These are phyloP conservation scores for Conops quadrifasciatus DNA, from an alignment of 2,888 invertebrate species.

Conservation along the genomic window DNA sequence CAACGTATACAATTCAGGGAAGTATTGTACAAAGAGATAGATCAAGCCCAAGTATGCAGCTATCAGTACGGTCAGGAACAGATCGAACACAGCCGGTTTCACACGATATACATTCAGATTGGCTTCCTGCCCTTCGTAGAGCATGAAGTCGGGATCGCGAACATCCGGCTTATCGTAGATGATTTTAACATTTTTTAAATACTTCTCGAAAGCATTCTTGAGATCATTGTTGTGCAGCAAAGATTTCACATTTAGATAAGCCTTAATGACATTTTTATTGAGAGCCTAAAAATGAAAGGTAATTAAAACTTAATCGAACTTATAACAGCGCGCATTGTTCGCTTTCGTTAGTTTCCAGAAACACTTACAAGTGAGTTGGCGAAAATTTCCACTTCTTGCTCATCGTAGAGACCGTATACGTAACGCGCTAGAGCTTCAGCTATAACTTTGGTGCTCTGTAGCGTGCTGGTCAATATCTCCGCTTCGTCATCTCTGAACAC, in stretches of 20 bases:
- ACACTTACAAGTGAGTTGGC: constrained; percentile 76
- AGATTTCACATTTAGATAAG: constrained; percentile 79
- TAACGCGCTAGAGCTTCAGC: constrained; percentile 87
- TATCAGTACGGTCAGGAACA: constrained; percentile 89
- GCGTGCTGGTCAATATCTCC: constrained; percentile 50
- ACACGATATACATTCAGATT: constrained; percentile 90
- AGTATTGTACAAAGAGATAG: constrained; percentile 81
- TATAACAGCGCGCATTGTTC: not conserved
- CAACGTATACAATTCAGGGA: constrained; percentile 73
- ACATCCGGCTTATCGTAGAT: constrained; percentile 78
- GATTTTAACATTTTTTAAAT: constrained; percentile 79
- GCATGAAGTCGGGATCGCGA: constrained; percentile 91
- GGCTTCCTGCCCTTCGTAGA: constrained; percentile 85
- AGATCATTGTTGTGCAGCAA: constrained; percentile 75
- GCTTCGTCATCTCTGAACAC: constrained; percentile 58
- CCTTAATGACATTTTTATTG: constrained; percentile 74
- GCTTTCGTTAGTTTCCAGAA: not conserved
- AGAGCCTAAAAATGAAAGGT: constrained; percentile 70
- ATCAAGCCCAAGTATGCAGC: constrained; percentile 83
- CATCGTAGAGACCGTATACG: constrained; percentile 76
- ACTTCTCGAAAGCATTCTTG: constrained; percentile 77
- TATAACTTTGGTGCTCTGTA: constrained; percentile 74
- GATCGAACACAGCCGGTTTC: constrained; percentile 97
- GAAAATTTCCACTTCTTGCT: constrained; percentile 71
- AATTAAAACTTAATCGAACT: not conserved